A percentile compares a stretch with the other conserved stretches of the same genome.
Evolutionary conservation across 2,888 invertebrate species (phyloP).

Genomic region (Actias luna): DNA sequence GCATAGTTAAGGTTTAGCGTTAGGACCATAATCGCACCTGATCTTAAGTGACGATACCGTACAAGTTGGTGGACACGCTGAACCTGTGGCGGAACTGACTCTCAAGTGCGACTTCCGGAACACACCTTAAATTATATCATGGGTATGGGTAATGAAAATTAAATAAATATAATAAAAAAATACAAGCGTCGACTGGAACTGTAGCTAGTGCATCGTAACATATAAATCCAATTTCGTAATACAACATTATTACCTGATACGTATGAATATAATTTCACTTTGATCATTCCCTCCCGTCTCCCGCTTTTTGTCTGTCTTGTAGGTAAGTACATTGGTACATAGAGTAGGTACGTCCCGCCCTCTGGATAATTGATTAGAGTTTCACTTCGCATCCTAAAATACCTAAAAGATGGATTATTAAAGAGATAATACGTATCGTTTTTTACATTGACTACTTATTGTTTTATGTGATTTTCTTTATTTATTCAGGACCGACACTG

Average conservation of each 20-base stretch:
- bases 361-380: neutral
- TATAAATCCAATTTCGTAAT: constrained; percentile 21
- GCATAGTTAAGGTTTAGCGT: too few species aligned
- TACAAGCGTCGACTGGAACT: constrained; percentile 2
- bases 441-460: too few species aligned
- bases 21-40: too few species aligned
- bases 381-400: neutral
- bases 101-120: too few species aligned
- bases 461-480: too few species aligned
- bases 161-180: neutral
- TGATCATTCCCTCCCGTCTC: constrained; percentile 13
- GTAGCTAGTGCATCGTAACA: constrained; percentile 9
- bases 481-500: too few species aligned
- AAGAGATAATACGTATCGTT: neutral
- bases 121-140: too few species aligned
- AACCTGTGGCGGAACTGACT: too few species aligned
- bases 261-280: constrained; percentile 15
- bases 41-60: too few species aligned
- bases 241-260: constrained; percentile 16
- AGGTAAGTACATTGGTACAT: neutral
- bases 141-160: too few species aligned
- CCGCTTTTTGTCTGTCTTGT: neutral
- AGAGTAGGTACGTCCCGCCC: neutral
- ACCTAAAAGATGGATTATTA: neutral
- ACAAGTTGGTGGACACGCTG: too few species aligned